Base-by-base conservation (phyloP, 2,797 vertebrate species). In the Coilia nasus region DNA sequence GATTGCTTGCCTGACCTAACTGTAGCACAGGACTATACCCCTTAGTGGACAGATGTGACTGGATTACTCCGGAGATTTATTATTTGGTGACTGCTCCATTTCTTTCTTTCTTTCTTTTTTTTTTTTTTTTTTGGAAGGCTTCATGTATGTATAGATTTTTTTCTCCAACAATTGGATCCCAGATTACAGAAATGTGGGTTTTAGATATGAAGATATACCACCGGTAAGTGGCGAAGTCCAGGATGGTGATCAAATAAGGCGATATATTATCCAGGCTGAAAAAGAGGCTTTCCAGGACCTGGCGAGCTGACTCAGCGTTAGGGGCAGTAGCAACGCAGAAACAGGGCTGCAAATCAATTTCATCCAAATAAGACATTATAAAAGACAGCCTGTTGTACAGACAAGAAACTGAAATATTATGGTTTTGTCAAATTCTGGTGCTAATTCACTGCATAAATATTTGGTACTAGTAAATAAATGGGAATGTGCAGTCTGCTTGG, bases 1-100 rank as follows among this genome's bases (percentile, higher is more conserved):
- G 88, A 85, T 88, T 87, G 85, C 91, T 90, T 87, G 86, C 88
- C 91, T 92, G 92, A 93, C 92, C 86, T 89, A 91, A 93, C 92
- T 90, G 91, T 91, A 92, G 83, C 91, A 91, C 90, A 92, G 91
- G 87, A 88, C 11, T 88, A 86, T 89, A 86, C 89, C 83, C 78
- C 75, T 54, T 75, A 60, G 71, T 75, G 62, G 23, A 83, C 15
- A 85, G 83, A 86, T 86, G 81, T 86, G 81, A 83, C 78, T 35
- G 75, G 25, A 62, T 46, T 67, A 82, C 54, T 14, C 15, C 67
- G 71, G 57, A 84, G 57, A 47, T 1, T 64, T 60, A 75, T 64
- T 60, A 75, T 83, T 31, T 54, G 60, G 86, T 80, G 85, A 85
- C 80, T 59, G 23, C 71, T 81, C 59, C 90, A 64, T 81, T 82